phyloP scores from a whole-genome alignment of 1,140 invertebrate species.

The Cotesia typhae region DNA sequence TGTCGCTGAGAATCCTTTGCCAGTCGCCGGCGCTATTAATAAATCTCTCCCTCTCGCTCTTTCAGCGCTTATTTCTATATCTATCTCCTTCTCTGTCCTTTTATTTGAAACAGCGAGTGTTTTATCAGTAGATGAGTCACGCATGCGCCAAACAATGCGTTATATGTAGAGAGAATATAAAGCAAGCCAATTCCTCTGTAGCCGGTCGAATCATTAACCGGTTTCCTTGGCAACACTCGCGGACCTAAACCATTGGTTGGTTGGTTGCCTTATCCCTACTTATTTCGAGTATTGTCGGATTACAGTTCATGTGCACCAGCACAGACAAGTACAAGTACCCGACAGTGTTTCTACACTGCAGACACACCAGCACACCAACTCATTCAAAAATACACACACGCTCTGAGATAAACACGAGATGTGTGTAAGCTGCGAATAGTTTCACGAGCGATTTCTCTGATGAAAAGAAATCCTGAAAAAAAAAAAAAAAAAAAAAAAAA shows the following conservation, averaged over 20 bases:
- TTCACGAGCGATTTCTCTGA: conserved; percentile 2
- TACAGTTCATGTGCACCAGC: conserved; percentile 12
- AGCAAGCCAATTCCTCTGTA: conserved; percentile 60
- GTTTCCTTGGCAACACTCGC: conserved; percentile 62
- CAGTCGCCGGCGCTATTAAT: conserved; percentile 34
- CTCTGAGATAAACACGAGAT: background rate
- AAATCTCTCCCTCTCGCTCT: conserved; percentile 34
- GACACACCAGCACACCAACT: background rate
- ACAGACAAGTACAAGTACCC: background rate
- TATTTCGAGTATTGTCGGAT: conserved; percentile 15
- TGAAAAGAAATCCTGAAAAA: background rate
- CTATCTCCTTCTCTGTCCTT: background rate
- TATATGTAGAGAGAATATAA: conserved; percentile 11
- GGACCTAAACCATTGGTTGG: conserved; percentile 63
- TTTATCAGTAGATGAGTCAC: conserved; percentile 8
- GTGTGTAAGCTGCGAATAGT: conserved; percentile 10
- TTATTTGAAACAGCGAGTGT: background rate
- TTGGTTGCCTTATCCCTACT: conserved; percentile 46
- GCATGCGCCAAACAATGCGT: conserved; percentile 22
- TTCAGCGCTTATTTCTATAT: conserved; percentile 3
- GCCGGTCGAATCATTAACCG: conserved; percentile 66
- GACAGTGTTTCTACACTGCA: conserved; percentile 6
- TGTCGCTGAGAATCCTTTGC: too few species aligned
- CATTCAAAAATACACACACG: background rate
- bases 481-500: background rate